Conservation (phyloP, 2,113 vertebrate species). For the Crocuta crocuta region DNA sequence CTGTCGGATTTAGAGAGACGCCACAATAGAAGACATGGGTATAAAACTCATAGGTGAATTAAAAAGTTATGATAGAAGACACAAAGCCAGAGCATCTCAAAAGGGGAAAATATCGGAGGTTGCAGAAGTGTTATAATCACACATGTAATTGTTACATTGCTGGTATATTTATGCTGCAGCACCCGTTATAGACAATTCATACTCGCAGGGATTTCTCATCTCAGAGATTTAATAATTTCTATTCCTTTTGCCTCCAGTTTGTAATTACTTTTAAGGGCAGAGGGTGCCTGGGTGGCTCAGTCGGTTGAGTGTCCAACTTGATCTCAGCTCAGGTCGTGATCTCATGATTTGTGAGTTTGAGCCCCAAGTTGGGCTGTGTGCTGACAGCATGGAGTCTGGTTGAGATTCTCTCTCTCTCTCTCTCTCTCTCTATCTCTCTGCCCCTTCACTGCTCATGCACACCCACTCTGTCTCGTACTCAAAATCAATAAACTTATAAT, state of each 20-base stretch:
- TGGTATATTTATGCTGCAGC: background rate
- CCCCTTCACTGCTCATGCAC: too few relatives aligned
- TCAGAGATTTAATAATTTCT: background rate
- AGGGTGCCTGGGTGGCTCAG: too few relatives aligned
- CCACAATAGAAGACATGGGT: background rate
- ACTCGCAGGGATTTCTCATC: background rate
- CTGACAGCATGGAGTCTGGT: too few relatives aligned
- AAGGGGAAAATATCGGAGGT: conserved; percentile 4
- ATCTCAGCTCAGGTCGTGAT: too few relatives aligned
- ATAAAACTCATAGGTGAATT: background rate
- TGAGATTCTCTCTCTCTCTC: too few relatives aligned
- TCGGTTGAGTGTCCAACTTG: too few relatives aligned
- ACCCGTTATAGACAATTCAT: background rate
- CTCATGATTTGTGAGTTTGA: too few relatives aligned
- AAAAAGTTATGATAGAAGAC: background rate
- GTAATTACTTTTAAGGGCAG: background rate
- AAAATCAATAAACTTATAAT: background rate
- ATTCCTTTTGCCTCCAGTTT: background rate
- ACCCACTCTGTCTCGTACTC: too few relatives aligned
- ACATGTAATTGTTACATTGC: background rate
- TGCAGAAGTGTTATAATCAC: background rate
- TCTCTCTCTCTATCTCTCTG: too few relatives aligned
- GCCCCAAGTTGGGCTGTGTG: too few relatives aligned
- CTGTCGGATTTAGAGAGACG: background rate
- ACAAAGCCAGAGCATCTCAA: conserved; percentile 15